Evolutionary conservation across 2,113 vertebrate genomes (phyloP), one percentile per base, ranked within the genome.

Genomic region (Hippotragus niger): DNA sequence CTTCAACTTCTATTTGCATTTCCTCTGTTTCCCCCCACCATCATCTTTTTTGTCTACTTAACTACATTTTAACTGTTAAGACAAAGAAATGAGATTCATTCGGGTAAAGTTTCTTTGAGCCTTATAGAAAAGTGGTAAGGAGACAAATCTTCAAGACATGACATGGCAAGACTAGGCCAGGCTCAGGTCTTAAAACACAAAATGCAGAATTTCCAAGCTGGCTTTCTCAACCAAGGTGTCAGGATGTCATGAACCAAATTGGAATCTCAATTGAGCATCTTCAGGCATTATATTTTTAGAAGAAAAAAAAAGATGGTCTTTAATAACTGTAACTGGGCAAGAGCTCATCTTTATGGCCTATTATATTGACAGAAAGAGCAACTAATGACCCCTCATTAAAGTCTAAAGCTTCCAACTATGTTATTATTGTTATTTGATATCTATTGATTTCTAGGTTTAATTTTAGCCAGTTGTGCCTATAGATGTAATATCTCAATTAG

Each of bases 381-480:
- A 85, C 88, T 86, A 98, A 97, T 97, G 95, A 95, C 81, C 87
- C 87, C 82, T 98, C 93, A 97, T 98, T 98, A 97, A 98, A 98
- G 98, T 96, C 91, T 97, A 98, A 98, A 97, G 45, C 55, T 85
- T 97, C 97, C 95, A 97, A 97, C 98, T 97, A 97, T 97, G 98
- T 97, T 97, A 94, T 98, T 98, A 98, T 97, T 98, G 96, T 98
- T 98, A 96, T 97, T 98, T 98, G 94, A 97, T 97, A 97, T 95
- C 97, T 97, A 93, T 90, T 97, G 97, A 93, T 80, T 96, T 97
- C 87, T 71, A 91, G 89, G 71, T 91, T 95, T 97, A 97, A 97
- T 98, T 98, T 97, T 95, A 97, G 81, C 57, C 80, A 43, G 23
- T 97, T 96, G 94, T 89, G 97, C 55, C 94, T 60, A 55, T 76